These are phyloP conservation scores for Eucidaris tribuloides DNA, from an alignment of 35 echinoderm and acorn worm genomes.

Conservation along the genomic window DNA sequence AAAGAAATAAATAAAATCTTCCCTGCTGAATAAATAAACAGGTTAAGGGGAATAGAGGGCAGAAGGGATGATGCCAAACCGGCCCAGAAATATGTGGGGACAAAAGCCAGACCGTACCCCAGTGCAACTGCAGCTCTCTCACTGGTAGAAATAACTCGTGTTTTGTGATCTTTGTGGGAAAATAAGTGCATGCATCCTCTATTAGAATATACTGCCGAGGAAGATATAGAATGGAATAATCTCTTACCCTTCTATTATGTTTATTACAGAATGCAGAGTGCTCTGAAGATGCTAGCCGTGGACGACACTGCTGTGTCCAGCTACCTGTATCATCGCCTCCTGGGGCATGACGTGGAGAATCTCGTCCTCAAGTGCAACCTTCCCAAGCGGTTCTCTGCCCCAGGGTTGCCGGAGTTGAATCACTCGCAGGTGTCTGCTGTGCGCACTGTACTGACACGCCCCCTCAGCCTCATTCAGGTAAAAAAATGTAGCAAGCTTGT, in stretches of 20 bases:
- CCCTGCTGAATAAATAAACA: too few relatives aligned
- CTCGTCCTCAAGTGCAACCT: constrained; percentile 89
- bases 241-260: neutral
- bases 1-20: too few relatives aligned
- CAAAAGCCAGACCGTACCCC: too few relatives aligned
- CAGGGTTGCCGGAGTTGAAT: constrained; percentile 82
- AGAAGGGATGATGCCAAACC: too few relatives aligned
- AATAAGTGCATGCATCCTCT: too few relatives aligned
- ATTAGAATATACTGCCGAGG: neutral
- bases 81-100: too few relatives aligned
- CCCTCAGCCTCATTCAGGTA: constrained; percentile 99
- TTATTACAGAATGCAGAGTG: constrained; percentile 87
- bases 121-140: too few relatives aligned
- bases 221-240: neutral
- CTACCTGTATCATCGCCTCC: constrained; percentile 86
- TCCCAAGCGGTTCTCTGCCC: constrained; percentile 84
- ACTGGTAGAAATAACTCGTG: too few relatives aligned
- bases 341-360: constrained; percentile 95
- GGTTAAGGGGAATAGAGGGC: too few relatives aligned
- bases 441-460: constrained; percentile 75
- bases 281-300: constrained; percentile 92
- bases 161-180: too few relatives aligned
- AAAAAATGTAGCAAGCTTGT: too few relatives aligned
- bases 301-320: constrained; percentile 95
- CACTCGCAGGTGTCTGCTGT: constrained; percentile 97